Base-by-base conservation (phyloP, 2,113 vertebrate species). In the Haplochromis vanheusdeni region DNA sequence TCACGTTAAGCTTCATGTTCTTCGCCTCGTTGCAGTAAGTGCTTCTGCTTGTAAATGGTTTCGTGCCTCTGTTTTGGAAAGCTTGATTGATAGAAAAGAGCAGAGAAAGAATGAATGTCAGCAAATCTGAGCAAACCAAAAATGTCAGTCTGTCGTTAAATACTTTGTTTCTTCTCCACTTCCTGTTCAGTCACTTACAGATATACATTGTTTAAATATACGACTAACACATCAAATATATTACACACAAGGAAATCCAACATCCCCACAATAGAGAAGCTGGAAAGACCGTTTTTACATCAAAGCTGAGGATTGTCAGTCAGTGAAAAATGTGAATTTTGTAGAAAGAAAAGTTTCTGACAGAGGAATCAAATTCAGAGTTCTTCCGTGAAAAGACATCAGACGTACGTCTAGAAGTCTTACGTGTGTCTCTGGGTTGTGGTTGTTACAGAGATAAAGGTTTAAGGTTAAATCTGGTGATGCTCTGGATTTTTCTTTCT, bases 11-110 rank as follows among this genome's bases (percentile, higher is more conserved):
- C 56, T 68, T 40, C 73, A 1, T 65, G 33, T 26, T 23, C 13
- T 14, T 49, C 21, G 3, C 31, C 42, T 82, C 13, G 14, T n/a
- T 2, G 9, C 58, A 83, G 87, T 87, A 82, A 92, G 86, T 86
- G 49, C 33, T n/a, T 7, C 31, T 62, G 26, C 79, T 21, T 33
- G 14, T 31, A 13, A 31, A 49, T 12, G 70, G 13, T 70, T 45
- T 70, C 17, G 8, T 42, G 33, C 47, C 16, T 65, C 0, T 12
- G 45, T 9, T 51, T 37, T 0, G 16, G 45, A 49, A 19, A 49
- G 70, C 42, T 28, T 31, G 4, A 13, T 33, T 49, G 26, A 13
- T 77, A 33, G 17, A 13, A 49, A 3, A 19, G 9, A 31, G 21
- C 14, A 73, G 8, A 28, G 9, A 1, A 31, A n/a, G 16, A 51